Conservation (phyloP, 2,797 vertebrate species). For the Nannoperca obscura region DNA sequence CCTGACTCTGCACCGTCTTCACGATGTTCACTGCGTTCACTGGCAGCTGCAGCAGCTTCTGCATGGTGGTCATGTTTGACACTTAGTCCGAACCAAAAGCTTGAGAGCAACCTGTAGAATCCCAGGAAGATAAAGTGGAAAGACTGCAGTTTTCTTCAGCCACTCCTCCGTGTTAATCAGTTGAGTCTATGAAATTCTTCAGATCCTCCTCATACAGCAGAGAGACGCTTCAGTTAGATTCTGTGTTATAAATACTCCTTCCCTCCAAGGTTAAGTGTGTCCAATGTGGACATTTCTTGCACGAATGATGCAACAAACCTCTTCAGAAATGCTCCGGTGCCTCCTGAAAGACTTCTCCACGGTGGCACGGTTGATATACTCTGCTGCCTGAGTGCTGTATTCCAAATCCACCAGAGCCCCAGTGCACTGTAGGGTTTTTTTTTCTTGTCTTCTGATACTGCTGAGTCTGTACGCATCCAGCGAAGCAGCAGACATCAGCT, state of each 20-base stretch:
- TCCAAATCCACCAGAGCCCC: constrained; percentile 49
- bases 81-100: not conserved
- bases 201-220: constrained; percentile 24
- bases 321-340: constrained; percentile 30
- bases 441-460: constrained; percentile 30
- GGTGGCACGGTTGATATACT: constrained; percentile 19
- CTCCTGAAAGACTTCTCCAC: constrained; percentile 26
- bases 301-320: constrained; percentile 36
- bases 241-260: constrained; percentile 35
- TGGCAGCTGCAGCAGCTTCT: constrained; percentile 92
- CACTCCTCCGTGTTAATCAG: constrained; percentile 20
- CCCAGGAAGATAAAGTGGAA: constrained; percentile 17
- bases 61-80: constrained; percentile 87
- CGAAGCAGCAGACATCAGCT: constrained; percentile 64
- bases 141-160: constrained; percentile 17
- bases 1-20: constrained; percentile 86
- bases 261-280: constrained; percentile 23
- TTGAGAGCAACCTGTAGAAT: constrained; percentile 51
- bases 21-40: constrained; percentile 85
- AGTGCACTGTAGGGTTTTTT: constrained; percentile 4
- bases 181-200: constrained; percentile 16
- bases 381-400: constrained; percentile 35
- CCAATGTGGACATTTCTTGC: constrained; percentile 42
- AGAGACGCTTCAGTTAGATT: constrained; percentile 15
- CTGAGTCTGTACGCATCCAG: constrained; percentile 56